A percentile compares a stretch with the other conserved stretches of the same genome.
phyloP scores from a whole-genome alignment of 1,140 invertebrate species.

The Dinoponera quadriceps region DNA sequence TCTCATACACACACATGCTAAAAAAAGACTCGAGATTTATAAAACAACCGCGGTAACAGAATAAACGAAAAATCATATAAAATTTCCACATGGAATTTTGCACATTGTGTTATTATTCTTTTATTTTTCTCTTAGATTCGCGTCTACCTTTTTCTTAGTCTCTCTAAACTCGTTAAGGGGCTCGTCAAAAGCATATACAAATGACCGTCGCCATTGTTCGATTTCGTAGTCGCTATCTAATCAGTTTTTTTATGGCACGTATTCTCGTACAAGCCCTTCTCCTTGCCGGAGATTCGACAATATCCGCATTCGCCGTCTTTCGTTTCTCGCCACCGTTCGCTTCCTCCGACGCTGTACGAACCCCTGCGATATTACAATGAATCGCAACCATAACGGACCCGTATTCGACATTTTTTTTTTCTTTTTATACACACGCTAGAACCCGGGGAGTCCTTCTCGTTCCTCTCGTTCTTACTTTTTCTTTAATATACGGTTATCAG shows the following conservation, averaged over 20 bases:
- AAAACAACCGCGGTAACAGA: slow-evolving; percentile 72
- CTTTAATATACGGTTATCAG: slow-evolving; percentile 50
- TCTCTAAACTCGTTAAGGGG: slow-evolving; percentile 63
- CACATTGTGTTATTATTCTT: slow-evolving; percentile 66
- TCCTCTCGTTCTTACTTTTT: neutral
- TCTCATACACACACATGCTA: slow-evolving; percentile 26
- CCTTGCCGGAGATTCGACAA: slow-evolving; percentile 42
- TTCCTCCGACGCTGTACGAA: slow-evolving; percentile 26
- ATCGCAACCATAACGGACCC: slow-evolving; percentile 40
- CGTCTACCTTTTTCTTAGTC: slow-evolving; percentile 53
- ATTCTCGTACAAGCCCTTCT: slow-evolving; percentile 69
- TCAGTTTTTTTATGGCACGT: slow-evolving; percentile 77
- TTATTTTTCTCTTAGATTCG: slow-evolving; percentile 41
- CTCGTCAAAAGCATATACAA: slow-evolving; percentile 74
- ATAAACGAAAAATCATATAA: slow-evolving; percentile 70
- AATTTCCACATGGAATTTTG: slow-evolving; percentile 76
- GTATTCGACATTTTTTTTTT: slow-evolving; percentile 28
- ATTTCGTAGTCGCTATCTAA: slow-evolving; percentile 73
- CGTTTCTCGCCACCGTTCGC: slow-evolving; percentile 15
- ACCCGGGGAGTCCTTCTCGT: slow-evolving; percentile 45
- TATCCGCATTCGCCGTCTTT: neutral
- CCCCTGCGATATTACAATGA: slow-evolving; percentile 24
- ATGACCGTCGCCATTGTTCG: slow-evolving; percentile 68
- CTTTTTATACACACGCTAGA: slow-evolving; percentile 43
- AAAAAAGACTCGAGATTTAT: slow-evolving; percentile 65